Base-by-base conservation (phyloP, 2,797 vertebrate genomes). In the Lates japonicus region DNA sequence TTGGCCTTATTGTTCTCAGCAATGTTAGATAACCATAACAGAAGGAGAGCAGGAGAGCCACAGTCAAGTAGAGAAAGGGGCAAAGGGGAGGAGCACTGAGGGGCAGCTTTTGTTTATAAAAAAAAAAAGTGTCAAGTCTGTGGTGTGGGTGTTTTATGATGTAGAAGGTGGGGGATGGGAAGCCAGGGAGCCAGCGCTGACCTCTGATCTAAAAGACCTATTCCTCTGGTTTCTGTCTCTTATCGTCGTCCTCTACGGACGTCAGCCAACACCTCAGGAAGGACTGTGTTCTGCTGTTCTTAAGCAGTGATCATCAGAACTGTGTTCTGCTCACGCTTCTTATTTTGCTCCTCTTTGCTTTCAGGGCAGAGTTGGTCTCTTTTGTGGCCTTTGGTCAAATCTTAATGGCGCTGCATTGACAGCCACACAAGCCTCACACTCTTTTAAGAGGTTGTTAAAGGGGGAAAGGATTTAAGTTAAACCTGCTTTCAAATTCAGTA, bases 21-120 rank as follows among this genome's bases (percentile, higher is more conserved):
- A 70, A 83, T 82, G 84, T 73, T 29, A 83, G 83, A 91, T 90
- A 83, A 85, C 82, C 80, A 84, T 90, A 90, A 87, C 87, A 91
- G 86, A 86, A 87, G 78, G 81, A 78, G 75, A 86, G 82, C 85
- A 80, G 73, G 62, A 46, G 66, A 84, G 49, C 63, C 71, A 65
- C 35, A 51, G 64, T 69, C 41, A 42, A 78, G 63, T 20, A 70
- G 49, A 80, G 73, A 75, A 85, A 74, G 48, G 67, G 64, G 46
- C 41, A 81, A 77, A 77, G 68, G 65, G 77, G 75, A 65, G 76
- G 79, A 69, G 77, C 58, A 3, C 35, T 54, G 55, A 61, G 62
- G 35, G 62, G 41, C 57, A 64, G 62, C 80, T 74, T 85, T 89
- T 86, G 81, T 84, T 87, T 75, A 20, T 35, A 60, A 37, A 19